These are phyloP conservation scores for Ciconia stormi DNA, from an alignment of 2,113 vertebrate species.

Conservation along the genomic window DNA sequence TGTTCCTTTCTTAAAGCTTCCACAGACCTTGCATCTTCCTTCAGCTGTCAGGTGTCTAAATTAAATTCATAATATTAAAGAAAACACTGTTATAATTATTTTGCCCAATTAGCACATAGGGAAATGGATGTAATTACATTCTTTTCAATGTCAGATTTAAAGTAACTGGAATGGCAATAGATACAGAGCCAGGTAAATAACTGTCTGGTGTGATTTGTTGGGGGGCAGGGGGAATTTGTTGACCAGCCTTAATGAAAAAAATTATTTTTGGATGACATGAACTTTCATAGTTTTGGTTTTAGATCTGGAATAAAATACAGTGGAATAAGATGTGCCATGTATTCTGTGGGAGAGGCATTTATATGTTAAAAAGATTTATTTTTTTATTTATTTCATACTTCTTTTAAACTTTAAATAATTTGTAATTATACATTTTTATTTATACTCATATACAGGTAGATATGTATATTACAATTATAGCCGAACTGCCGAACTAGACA, in stretches of 20 bases:
- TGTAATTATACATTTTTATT: neutral
- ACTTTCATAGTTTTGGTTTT: neutral
- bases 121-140: neutral
- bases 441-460: neutral
- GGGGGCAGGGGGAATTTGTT: neutral
- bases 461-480: neutral
- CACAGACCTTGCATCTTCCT: neutral
- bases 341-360: neutral
- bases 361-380: neutral
- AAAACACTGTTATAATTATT: neutral
- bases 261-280: neutral
- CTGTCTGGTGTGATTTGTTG: neutral
- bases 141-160: neutral
- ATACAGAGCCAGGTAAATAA: neutral
- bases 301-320: neutral
- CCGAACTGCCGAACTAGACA: neutral
- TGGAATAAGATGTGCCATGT: neutral
- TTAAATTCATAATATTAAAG: neutral
- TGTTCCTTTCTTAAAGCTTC: neutral
- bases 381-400: neutral
- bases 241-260: neutral
- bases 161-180: neutral
- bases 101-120: neutral
- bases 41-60: neutral
- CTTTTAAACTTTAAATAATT: neutral